These are phyloP conservation scores for Festucalex cinctus DNA, from an alignment of 2,113 vertebrate genomes.

Conservation along the genomic window DNA sequence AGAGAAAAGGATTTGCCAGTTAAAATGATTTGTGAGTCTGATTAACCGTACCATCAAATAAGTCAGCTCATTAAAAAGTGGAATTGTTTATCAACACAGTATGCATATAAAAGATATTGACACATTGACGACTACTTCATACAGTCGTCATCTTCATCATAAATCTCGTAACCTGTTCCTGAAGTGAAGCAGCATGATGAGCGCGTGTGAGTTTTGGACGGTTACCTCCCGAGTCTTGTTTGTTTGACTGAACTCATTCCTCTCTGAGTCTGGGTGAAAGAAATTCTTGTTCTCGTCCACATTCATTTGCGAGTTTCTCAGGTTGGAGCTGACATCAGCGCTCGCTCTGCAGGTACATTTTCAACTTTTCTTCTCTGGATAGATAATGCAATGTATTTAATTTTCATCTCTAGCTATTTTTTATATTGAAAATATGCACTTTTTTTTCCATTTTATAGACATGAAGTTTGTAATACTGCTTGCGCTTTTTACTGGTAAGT, in stretches of 20 bases:
- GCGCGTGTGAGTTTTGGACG: conserved; percentile 2
- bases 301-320: conserved; percentile 32
- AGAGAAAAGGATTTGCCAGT: neutral
- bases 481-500: conserved; percentile 55
- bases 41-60: no score
- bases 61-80: no score
- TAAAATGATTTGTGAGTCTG: neutral
- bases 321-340: conserved; percentile 10
- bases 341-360: conserved; percentile 43
- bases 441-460: conserved; percentile 22
- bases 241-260: conserved; percentile 41
- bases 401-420: neutral
- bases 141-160: conserved; percentile 18
- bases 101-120: neutral
- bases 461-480: conserved; percentile 52
- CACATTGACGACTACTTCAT: neutral
- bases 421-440: neutral
- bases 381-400: neutral
- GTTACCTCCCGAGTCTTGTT: conserved; percentile 4
- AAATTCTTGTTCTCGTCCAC: conserved; percentile 44
- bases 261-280: conserved; percentile 40
- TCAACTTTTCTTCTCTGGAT: conserved; percentile 5
- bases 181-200: neutral
- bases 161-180: conserved; percentile 18
- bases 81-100: no score